Conservation (phyloP, 2,797 vertebrate genomes). For the Typhlichthys subterraneus region DNA sequence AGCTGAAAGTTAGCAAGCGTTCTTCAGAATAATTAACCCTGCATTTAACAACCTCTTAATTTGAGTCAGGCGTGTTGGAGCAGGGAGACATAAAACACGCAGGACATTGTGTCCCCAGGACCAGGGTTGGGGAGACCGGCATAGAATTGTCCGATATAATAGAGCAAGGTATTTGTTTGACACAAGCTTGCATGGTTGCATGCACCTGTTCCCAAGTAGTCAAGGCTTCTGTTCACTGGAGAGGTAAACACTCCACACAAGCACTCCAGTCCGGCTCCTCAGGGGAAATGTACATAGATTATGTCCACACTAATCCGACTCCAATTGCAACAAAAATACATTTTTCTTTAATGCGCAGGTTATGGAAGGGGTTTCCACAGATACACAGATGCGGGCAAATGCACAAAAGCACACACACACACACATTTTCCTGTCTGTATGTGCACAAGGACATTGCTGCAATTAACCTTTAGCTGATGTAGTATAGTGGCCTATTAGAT, state of each 20-base stretch:
- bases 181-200: no score
- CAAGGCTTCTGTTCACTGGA: slow-evolving; percentile 42
- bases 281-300: slow-evolving; percentile 74
- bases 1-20: no score
- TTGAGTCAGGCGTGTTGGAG: no score
- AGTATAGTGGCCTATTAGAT: slow-evolving; percentile 65
- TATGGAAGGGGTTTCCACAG: slow-evolving; percentile 58
- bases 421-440: slow-evolving; percentile 48
- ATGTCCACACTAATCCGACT: slow-evolving; percentile 68
- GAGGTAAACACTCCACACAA: slow-evolving; percentile 60
- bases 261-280: slow-evolving; percentile 69
- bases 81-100: no score
- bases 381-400: slow-evolving; percentile 28
- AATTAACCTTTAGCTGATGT: slow-evolving; percentile 77
- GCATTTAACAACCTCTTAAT: no score
- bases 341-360: slow-evolving; percentile 63
- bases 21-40: no score
- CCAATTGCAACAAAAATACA: slow-evolving; percentile 62
- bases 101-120: no score
- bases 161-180: no score
- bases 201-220: slow-evolving; percentile 70
- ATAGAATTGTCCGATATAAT: no score
- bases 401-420: slow-evolving; percentile 13
- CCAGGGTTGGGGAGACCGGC: no score
- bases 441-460: slow-evolving; percentile 70